These are phyloP conservation scores for Hydrophis major DNA, from an alignment of 2,797 vertebrate species.

Conservation along the genomic window DNA sequence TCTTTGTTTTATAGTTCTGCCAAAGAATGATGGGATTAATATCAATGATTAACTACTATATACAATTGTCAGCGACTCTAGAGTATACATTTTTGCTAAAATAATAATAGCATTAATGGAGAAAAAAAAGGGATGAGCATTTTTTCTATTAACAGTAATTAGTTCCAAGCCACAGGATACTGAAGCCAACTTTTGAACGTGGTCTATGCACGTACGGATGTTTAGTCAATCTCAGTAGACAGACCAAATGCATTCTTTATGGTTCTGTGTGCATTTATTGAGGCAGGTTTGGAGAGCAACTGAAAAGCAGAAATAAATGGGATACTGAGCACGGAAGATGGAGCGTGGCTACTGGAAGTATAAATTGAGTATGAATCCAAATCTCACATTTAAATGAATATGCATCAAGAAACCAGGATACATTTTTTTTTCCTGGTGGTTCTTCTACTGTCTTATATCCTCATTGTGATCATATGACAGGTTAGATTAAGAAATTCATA, in stretches of 20 bases:
- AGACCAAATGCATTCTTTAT: background rate
- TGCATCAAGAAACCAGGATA: background rate
- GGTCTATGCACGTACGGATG: conserved; percentile 19
- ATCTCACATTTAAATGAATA: conserved; percentile 13
- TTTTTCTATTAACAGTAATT: background rate
- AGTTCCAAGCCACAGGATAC: conserved; percentile 29
- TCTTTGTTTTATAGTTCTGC: conserved; percentile 45
- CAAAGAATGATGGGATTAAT: conserved; percentile 50
- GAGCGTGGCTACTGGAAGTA: conserved; percentile 14
- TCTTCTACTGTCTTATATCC: background rate
- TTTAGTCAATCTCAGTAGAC: background rate
- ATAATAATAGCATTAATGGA: conserved; percentile 51
- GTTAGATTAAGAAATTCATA: background rate
- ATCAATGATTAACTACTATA: conserved; percentile 40
- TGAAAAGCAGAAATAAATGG: background rate
- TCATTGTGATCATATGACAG: background rate
- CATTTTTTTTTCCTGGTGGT: background rate
- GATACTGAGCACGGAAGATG: background rate
- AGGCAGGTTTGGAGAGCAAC: background rate
- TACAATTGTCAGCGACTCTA: conserved; percentile 41
- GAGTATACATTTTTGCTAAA: conserved; percentile 43
- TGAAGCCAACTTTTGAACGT: conserved; percentile 51
- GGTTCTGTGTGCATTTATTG: background rate
- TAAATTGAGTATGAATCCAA: conserved; percentile 32
- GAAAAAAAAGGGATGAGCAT: conserved; percentile 26